Evolutionary conservation across 1,140 invertebrate species (phyloP).

Genomic region (Dendroctonus valens): DNA sequence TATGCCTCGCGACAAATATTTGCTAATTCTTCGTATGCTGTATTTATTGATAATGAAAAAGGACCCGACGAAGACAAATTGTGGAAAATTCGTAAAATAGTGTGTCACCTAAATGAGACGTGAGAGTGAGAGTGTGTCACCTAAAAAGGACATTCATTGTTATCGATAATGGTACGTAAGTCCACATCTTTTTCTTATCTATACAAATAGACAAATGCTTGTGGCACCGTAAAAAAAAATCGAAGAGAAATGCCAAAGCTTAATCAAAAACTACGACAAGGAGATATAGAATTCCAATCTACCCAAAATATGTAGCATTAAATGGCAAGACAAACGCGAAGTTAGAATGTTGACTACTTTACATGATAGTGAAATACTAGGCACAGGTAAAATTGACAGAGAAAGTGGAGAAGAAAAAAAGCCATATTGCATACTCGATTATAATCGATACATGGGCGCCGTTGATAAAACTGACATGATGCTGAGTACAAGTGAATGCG

Average conservation of each 20-base stretch:
- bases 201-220: constrained; percentile 40
- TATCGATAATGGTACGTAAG: constrained; percentile 34
- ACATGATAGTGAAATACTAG: constrained; percentile 35
- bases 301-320: constrained; percentile 41
- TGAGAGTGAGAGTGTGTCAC: too few relatives aligned
- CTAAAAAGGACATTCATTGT: constrained; percentile 26
- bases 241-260: constrained; percentile 44
- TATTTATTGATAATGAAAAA: constrained; percentile 34
- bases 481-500: too few relatives aligned
- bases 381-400: constrained; percentile 31
- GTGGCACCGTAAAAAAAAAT: constrained; percentile 45
- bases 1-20: constrained; percentile 38
- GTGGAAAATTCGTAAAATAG: not conserved
- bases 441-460: too few relatives aligned
- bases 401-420: constrained; percentile 30
- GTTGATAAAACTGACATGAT: too few relatives aligned
- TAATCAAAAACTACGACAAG: constrained; percentile 35
- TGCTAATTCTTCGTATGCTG: constrained; percentile 31
- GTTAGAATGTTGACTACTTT: constrained; percentile 43
- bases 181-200: constrained; percentile 9
- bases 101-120: too few relatives aligned
- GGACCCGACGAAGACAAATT: constrained; percentile 15
- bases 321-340: constrained; percentile 44
- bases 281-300: constrained; percentile 35
- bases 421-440: not conserved